Conservation (phyloP, 2,113 vertebrate genomes). For the Mirounga angustirostris region DNA sequence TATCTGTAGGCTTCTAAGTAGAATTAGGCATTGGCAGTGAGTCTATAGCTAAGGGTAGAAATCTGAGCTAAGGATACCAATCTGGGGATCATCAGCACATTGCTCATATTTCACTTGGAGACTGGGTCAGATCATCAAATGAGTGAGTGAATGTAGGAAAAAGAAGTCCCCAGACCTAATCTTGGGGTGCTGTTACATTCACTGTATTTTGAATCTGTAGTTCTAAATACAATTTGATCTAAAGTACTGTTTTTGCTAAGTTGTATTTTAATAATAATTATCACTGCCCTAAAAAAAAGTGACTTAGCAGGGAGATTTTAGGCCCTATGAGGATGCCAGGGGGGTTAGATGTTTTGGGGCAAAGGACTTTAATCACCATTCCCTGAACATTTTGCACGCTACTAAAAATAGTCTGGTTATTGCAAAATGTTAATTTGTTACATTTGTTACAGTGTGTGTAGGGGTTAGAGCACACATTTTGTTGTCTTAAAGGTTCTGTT, state of each 20-base stretch:
- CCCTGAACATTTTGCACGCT: not conserved
- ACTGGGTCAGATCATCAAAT: not conserved
- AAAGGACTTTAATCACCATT: not conserved
- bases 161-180: not conserved
- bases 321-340: not conserved
- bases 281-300: not conserved
- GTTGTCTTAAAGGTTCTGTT: not conserved
- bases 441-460: not conserved
- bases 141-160: not conserved
- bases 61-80: not conserved
- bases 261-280: not conserved
- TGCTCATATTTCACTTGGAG: not conserved
- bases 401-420: not conserved
- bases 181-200: not conserved
- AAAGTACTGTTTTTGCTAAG: not conserved
- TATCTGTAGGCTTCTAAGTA: not conserved
- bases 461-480: not conserved
- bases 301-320: not conserved
- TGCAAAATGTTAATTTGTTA: not conserved
- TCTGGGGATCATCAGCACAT: not conserved
- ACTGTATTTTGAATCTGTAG: not conserved
- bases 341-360: accelerated
- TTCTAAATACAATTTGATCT: not conserved
- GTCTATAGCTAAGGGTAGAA: not conserved
- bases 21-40: not conserved